phyloP scores from a whole-genome alignment of 2,888 invertebrate species.

The Ophonus ardosiacus region DNA sequence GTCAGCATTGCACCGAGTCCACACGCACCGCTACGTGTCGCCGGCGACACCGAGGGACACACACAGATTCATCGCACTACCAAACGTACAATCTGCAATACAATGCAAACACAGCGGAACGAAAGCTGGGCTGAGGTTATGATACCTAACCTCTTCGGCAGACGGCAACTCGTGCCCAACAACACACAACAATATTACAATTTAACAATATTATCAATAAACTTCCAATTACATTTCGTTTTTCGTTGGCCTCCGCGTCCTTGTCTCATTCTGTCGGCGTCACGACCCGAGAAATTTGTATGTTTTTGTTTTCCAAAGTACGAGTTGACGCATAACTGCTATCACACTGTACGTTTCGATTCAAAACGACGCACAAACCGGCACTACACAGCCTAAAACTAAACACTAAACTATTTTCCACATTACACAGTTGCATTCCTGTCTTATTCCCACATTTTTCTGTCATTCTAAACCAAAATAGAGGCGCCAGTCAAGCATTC shows the following conservation, averaged over 20 bases:
- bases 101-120: conserved; percentile 18
- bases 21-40: conserved; percentile 54
- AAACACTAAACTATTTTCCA: conserved; percentile 68
- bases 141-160: conserved; percentile 71
- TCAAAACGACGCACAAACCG: conserved; percentile 67
- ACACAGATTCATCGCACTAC: conserved; percentile 43
- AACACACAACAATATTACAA: conserved; percentile 61
- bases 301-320: conserved; percentile 72
- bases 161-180: conserved; percentile 62
- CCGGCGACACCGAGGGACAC: conserved; percentile 42
- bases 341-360: conserved; percentile 68
- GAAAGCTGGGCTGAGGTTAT: conserved; percentile 67
- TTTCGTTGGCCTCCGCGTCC: conserved; percentile 78
- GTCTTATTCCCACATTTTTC: conserved; percentile 68
- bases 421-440: conserved; percentile 69
- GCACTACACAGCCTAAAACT: conserved; percentile 68
- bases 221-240: conserved; percentile 76
- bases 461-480: conserved; percentile 65
- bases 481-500: conserved; percentile 69
- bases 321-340: conserved; percentile 69
- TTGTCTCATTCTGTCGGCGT: conserved; percentile 77
- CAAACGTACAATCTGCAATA: conserved; percentile 13
- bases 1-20: conserved; percentile 67
- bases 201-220: conserved; percentile 64
- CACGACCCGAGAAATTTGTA: conserved; percentile 72